Percentiles rank a stretch among this genome's conserved stretches.
phyloP scores from a whole-genome alignment of 2,888 invertebrate genomes.

The Athalia cordata region DNA sequence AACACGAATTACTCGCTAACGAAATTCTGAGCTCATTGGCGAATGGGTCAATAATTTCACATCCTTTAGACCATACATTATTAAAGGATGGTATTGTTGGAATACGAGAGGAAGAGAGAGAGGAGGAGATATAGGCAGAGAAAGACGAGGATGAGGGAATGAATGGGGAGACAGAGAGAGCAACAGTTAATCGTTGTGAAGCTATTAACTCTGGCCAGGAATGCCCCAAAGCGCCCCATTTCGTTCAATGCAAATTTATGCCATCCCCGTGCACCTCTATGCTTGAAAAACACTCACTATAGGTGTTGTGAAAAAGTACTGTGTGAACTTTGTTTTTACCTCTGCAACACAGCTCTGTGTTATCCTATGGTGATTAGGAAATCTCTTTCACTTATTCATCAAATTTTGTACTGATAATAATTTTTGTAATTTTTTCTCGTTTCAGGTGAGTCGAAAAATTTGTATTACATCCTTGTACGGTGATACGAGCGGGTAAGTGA shows the following conservation, averaged over 20 bases:
- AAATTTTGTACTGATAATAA: neutral
- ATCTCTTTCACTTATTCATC: neutral
- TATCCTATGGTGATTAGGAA: neutral
- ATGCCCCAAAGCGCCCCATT: conserved; percentile 69
- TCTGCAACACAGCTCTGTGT: no score
- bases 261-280: conserved; percentile 51
- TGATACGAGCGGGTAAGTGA: conserved; percentile 12
- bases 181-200: conserved; percentile 65
- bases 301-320: conserved; percentile 34
- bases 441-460: conserved; percentile 33
- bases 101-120: conserved; percentile 11
- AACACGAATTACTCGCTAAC: neutral
- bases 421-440: conserved; percentile 6
- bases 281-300: conserved; percentile 55
- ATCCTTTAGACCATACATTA: conserved; percentile 66
- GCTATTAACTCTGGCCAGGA: conserved; percentile 71
- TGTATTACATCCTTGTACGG: neutral
- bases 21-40: neutral
- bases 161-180: conserved; percentile 28
- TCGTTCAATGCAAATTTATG: conserved; percentile 71
- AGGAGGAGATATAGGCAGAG: conserved; percentile 30
- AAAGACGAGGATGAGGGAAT: conserved; percentile 13
- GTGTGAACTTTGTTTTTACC: neutral
- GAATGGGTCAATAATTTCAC: conserved; percentile 64
- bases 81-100: conserved; percentile 56